These are phyloP conservation scores for Noctua pronuba DNA, from an alignment of 2,888 invertebrate genomes.

Conservation along the genomic window DNA sequence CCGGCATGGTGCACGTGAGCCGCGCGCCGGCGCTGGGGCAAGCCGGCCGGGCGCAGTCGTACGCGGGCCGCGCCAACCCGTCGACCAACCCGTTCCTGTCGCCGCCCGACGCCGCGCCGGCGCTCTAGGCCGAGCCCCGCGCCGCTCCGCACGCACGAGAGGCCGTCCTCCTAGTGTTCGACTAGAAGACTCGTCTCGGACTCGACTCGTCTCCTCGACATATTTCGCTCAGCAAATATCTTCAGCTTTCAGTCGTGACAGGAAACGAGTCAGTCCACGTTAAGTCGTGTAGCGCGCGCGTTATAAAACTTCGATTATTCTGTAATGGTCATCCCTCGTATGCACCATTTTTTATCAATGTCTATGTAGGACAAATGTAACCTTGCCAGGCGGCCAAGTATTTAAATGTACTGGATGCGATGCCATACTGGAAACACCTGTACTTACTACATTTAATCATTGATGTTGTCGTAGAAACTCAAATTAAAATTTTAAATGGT, in stretches of 20 bases:
- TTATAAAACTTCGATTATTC: slow-evolving; percentile 37
- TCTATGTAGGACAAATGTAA: slow-evolving; percentile 28
- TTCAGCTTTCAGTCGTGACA: slow-evolving; percentile 17
- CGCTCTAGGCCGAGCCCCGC: slow-evolving; percentile 55
- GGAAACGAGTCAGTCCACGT: slow-evolving; percentile 7
- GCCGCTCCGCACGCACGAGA: slow-evolving; percentile 44
- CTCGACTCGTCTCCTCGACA: slow-evolving; percentile 19
- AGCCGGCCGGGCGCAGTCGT: slow-evolving; percentile 74
- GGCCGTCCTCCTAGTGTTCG: slow-evolving; percentile 44
- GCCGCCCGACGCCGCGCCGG: slow-evolving; percentile 56
- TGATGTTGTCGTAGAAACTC: slow-evolving; percentile 42
- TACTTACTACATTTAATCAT: slow-evolving; percentile 51
- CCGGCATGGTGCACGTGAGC: slow-evolving; percentile 81
- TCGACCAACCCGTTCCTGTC: slow-evolving; percentile 73
- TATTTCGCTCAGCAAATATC: slow-evolving; percentile 17
- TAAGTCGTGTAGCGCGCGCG: slow-evolving; percentile 45
- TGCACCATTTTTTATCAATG: slow-evolving; percentile 30
- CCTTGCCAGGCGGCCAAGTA: slow-evolving; percentile 45
- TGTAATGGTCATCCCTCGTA: slow-evolving; percentile 10
- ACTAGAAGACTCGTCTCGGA: slow-evolving; percentile 26
- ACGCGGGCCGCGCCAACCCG: slow-evolving; percentile 74
- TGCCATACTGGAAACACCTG: slow-evolving; percentile 29
- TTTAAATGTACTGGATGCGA: slow-evolving; percentile 47
- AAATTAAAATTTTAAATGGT: slow-evolving; percentile 13
- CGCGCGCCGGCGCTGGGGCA: slow-evolving; percentile 88